These are phyloP conservation scores for Etheostoma cragini DNA, from an alignment of 2,113 vertebrate genomes.

Conservation along the genomic window DNA sequence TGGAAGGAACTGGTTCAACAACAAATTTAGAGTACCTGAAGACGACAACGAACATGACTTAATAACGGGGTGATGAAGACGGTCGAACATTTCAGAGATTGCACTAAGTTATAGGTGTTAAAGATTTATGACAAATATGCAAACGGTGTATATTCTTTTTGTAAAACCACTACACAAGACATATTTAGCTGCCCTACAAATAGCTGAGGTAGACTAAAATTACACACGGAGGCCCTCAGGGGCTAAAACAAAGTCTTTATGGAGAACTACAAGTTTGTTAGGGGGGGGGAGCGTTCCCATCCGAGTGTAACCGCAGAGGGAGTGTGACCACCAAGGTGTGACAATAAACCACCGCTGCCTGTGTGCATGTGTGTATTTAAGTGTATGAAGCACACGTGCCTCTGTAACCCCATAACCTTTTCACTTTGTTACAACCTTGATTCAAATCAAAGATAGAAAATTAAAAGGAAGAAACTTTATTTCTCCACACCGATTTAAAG, in stretches of 20 bases:
- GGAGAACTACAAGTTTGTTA: conserved; percentile 1
- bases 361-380: neutral
- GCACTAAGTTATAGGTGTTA: neutral
- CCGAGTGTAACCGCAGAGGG: conserved; percentile 52
- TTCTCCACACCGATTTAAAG: neutral
- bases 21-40: neutral
- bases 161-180: conserved; percentile 21
- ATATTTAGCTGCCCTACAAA: conserved; percentile 20
- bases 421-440: conserved; percentile 10
- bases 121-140: neutral
- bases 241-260: conserved; percentile 52
- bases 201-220: conserved; percentile 23
- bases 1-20: conserved; percentile 44
- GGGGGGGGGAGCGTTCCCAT: conserved; percentile 65
- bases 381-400: neutral
- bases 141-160: neutral
- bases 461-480: neutral
- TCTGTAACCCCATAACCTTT: neutral
- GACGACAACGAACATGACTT: neutral
- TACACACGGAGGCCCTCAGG: conserved; percentile 13
- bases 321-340: conserved; percentile 59
- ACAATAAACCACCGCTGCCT: conserved; percentile 28
- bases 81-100: neutral
- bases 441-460: neutral
- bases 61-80: neutral